phyloP scores from a whole-genome alignment of 2,113 vertebrate species.

The Rhea americana region DNA sequence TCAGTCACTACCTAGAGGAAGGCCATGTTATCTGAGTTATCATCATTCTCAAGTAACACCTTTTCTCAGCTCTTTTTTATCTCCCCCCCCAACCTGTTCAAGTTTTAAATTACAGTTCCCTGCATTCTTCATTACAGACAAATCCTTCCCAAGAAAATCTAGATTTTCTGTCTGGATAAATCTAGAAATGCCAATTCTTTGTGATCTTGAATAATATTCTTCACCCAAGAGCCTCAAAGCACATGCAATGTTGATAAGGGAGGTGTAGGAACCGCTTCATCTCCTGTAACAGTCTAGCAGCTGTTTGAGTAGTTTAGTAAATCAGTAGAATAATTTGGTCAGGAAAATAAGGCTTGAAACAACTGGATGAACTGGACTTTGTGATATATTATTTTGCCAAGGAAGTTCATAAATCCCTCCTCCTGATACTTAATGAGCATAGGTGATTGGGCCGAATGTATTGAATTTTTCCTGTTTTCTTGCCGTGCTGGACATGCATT shows the following conservation, averaged over 20 bases:
- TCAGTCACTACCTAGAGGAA: background rate
- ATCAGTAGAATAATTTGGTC: background rate
- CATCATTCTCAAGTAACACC: background rate
- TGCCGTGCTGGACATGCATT: background rate
- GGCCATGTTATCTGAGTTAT: background rate
- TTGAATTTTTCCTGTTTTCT: background rate
- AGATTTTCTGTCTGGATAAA: background rate
- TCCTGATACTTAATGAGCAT: background rate
- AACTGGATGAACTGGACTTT: background rate
- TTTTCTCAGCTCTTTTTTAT: background rate
- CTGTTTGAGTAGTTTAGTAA: background rate
- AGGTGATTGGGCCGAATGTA: background rate
- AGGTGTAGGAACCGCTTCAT: background rate
- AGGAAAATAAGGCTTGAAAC: background rate
- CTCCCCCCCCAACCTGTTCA: fast-evolving
- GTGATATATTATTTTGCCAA: background rate
- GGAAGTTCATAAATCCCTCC: background rate
- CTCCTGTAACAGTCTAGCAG: background rate
- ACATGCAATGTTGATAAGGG: background rate
- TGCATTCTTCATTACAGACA: background rate
- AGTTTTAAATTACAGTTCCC: background rate
- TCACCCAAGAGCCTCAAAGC: background rate
- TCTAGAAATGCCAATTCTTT: background rate
- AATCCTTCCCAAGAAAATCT: background rate
- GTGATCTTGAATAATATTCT: background rate